Conservation (phyloP, 2,888 invertebrate genomes). For the Monochamus alternatus region DNA sequence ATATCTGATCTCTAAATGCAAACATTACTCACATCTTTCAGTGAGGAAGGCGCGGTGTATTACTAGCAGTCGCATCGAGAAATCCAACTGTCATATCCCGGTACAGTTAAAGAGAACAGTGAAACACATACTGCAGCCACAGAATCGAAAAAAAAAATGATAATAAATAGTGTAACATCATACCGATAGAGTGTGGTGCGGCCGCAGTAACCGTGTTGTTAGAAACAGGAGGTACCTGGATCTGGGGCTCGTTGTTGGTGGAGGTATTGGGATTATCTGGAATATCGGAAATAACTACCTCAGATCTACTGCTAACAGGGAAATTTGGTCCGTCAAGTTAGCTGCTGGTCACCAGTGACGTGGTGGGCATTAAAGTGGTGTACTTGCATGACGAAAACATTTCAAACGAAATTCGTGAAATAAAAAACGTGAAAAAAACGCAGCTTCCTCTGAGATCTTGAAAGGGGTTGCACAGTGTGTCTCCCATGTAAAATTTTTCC, state of each 20-base stretch:
- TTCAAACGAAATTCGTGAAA: too few relatives aligned
- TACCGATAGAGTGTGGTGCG: slow-evolving; percentile 55
- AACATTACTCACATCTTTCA: too few relatives aligned
- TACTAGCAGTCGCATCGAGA: too few relatives aligned
- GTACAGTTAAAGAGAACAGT: neutral
- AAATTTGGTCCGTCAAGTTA: neutral
- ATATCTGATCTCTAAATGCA: neutral
- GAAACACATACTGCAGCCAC: slow-evolving; percentile 1
- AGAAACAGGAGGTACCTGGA: slow-evolving; percentile 41
- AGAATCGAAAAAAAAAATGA: slow-evolving; percentile 3
- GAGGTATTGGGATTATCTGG: slow-evolving; percentile 50
- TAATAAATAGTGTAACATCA: slow-evolving; percentile 36
- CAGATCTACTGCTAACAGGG: slow-evolving; percentile 14
- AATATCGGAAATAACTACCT: slow-evolving; percentile 38
- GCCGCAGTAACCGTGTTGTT: slow-evolving; percentile 40
- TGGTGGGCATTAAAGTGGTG: too few relatives aligned
- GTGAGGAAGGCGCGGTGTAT: too few relatives aligned
- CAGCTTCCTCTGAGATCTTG: too few relatives aligned
- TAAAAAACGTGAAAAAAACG: too few relatives aligned
- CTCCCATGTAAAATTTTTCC: too few relatives aligned
- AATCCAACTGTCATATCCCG: neutral
- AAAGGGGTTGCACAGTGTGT: too few relatives aligned
- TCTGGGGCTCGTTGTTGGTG: slow-evolving; percentile 41
- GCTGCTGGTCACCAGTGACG: neutral
- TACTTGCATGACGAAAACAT: too few relatives aligned